A percentile compares a stretch with the other conserved stretches of the same genome.
Conservation (phyloP, 37 sponge, comb jelly and placozoan species). For the Mnemiopsis leidyi region DNA sequence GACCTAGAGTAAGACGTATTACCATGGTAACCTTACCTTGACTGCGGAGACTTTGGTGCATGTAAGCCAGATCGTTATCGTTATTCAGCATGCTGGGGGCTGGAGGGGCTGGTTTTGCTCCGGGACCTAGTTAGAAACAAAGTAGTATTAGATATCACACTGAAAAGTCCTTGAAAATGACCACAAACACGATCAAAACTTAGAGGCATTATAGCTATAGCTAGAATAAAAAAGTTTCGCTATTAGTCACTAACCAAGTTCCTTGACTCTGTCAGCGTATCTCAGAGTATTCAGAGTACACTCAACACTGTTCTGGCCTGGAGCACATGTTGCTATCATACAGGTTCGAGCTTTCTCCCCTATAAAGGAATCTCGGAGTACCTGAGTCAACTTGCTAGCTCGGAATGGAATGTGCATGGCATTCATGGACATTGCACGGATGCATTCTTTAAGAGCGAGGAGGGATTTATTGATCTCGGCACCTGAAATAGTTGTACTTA, state of each 20-base stretch:
- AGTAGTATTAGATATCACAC: too few species aligned
- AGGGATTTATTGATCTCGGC: conserved; percentile 97
- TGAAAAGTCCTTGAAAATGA: too few species aligned
- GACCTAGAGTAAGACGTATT: too few species aligned
- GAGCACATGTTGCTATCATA: conserved; percentile 97
- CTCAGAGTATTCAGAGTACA: conserved; percentile 94
- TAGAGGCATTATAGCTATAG: too few species aligned
- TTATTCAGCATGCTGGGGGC: neutral
- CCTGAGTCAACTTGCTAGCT: conserved; percentile 94
- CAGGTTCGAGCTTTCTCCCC: conserved; percentile 95
- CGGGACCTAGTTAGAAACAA: conserved; percentile 14
- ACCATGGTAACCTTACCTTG: neutral
- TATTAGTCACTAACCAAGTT: conserved; percentile 30
- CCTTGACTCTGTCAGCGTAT: conserved; percentile 66
- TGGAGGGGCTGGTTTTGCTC: conserved; percentile 12
- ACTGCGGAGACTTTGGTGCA: conserved; percentile 57
- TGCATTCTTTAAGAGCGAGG: conserved; percentile 98
- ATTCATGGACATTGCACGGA: conserved; percentile 90
- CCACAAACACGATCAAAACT: too few species aligned
- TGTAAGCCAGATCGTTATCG: conserved; percentile 51
- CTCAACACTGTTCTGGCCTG: conserved; percentile 90
- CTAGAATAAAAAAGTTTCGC: too few species aligned
- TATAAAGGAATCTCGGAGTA: conserved; percentile 93
- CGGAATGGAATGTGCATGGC: conserved; percentile 92
- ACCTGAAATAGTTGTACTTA: conserved; percentile 61